Conservation (phyloP, 2,797 vertebrate genomes). For the Pangasius krempfi region DNA sequence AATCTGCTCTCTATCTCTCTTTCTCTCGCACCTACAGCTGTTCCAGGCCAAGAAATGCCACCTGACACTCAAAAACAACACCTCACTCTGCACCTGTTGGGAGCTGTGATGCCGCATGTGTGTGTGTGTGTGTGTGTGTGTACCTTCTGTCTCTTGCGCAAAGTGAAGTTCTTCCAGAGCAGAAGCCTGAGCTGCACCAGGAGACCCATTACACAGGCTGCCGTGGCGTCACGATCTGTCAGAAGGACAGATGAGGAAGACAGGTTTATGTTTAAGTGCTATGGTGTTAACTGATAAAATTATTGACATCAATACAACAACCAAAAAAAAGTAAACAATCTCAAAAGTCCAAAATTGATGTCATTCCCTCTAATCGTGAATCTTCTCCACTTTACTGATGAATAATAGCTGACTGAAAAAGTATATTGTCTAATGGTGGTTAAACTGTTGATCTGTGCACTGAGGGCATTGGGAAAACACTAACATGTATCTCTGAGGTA, state of each 20-base stretch:
- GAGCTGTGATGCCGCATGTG: constrained; percentile 45
- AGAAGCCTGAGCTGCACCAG: constrained; percentile 91
- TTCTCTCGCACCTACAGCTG: constrained; percentile 42
- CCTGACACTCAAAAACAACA: constrained; percentile 34
- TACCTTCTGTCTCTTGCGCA: constrained; percentile 94
- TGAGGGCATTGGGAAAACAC: neutral
- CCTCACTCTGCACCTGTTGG: constrained; percentile 9
- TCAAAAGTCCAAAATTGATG: neutral
- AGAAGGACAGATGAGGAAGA: constrained; percentile 59
- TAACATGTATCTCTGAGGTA: constrained; percentile 20
- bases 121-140: constrained; percentile 41
- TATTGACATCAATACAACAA: neutral
- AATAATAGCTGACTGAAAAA: constrained; percentile 18
- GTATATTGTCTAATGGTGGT: constrained; percentile 11
- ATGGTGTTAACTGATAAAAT: neutral
- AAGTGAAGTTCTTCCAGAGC: constrained; percentile 98
- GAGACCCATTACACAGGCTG: constrained; percentile 85
- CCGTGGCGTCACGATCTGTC: constrained; percentile 70
- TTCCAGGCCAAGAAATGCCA: constrained; percentile 38
- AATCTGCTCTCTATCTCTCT: constrained; percentile 23
- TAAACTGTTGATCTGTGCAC: neutral
- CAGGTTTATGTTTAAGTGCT: neutral
- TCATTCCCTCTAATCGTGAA: neutral
- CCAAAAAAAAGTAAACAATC: neutral
- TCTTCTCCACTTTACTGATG: neutral